A percentile compares a stretch with the other conserved stretches of the same genome.
phyloP scores from a whole-genome alignment of 2,113 vertebrate species.

The Lates calcarifer region DNA sequence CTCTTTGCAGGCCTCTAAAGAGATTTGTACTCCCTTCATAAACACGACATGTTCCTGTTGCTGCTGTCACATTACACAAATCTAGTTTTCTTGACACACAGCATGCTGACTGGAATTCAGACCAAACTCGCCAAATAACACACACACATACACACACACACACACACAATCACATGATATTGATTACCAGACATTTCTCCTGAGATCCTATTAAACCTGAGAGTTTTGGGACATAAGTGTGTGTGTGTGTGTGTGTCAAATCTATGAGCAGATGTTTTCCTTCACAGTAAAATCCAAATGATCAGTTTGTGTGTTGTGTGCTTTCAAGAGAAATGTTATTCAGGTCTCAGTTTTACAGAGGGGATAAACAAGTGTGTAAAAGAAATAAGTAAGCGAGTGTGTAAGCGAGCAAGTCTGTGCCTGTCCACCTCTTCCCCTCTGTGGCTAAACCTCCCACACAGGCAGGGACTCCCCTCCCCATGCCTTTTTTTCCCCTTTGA shows the following conservation, averaged over 20 bases:
- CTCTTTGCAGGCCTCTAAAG: conserved; percentile 33
- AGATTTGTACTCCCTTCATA: conserved; percentile 30
- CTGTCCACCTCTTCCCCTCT: conserved; percentile 20
- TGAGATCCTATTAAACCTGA: conserved; percentile 6
- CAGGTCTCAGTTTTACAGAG: conserved; percentile 10
- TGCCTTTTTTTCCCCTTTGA: conserved; percentile 36
- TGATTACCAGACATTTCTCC: conserved; percentile 5
- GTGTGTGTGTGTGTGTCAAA: conserved; percentile 1
- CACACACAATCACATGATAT: conserved; percentile 47
- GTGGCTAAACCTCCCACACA: not conserved
- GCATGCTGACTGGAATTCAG: conserved; percentile 67
- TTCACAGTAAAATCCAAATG: conserved; percentile 34
- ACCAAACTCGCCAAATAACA: conserved; percentile 10
- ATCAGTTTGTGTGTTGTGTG: conserved; percentile 16
- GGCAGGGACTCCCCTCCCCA: not conserved
- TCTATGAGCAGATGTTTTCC: conserved; percentile 28
- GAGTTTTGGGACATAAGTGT: not conserved
- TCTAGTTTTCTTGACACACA: conserved; percentile 73
- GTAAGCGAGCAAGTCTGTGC: conserved; percentile 13
- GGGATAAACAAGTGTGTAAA: conserved; percentile 21
- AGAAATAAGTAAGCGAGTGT: not conserved
- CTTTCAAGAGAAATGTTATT: conserved; percentile 20
- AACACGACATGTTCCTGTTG: conserved; percentile 45
- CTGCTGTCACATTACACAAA: conserved; percentile 77
- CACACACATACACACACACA: not conserved